phyloP scores from a whole-genome alignment of 2,797 vertebrate species.

The Sparus aurata region DNA sequence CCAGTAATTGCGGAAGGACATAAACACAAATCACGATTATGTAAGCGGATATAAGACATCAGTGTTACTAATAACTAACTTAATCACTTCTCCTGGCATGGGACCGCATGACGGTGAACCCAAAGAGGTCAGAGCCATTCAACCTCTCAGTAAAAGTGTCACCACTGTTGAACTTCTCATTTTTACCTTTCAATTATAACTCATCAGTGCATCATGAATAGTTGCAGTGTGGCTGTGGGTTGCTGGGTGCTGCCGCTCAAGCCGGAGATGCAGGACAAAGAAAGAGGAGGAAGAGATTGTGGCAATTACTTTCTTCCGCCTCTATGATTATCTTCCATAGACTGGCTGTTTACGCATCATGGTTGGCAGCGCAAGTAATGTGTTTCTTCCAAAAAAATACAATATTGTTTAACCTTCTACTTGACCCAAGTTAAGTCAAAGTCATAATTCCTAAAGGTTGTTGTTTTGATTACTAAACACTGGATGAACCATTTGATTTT shows the following conservation, averaged over 20 bases:
- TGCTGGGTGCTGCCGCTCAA: background rate
- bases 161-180: accelerated
- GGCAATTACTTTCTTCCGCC: conserved; percentile 30
- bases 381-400: conserved; percentile 3
- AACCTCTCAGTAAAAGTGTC: background rate
- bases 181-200: background rate
- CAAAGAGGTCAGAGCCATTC: background rate
- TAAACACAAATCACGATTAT: conserved; percentile 37
- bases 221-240: background rate
- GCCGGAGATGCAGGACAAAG: conserved; percentile 6
- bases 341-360: conserved; percentile 4
- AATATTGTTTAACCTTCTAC: background rate
- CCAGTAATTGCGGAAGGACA: conserved; percentile 11
- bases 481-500: no score
- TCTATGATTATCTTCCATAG: conserved; percentile 23
- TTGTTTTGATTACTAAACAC: no score
- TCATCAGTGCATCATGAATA: background rate
- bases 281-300: conserved; percentile 12
- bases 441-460: no score
- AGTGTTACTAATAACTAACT: conserved; percentile 12
- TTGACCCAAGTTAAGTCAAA: background rate
- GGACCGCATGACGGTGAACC: background rate
- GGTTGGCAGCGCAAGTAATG: conserved; percentile 9
- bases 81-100: conserved; percentile 37
- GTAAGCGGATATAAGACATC: conserved; percentile 44